Conservation (phyloP, 2,113 vertebrate genomes). For the Halichoerus grypus region DNA sequence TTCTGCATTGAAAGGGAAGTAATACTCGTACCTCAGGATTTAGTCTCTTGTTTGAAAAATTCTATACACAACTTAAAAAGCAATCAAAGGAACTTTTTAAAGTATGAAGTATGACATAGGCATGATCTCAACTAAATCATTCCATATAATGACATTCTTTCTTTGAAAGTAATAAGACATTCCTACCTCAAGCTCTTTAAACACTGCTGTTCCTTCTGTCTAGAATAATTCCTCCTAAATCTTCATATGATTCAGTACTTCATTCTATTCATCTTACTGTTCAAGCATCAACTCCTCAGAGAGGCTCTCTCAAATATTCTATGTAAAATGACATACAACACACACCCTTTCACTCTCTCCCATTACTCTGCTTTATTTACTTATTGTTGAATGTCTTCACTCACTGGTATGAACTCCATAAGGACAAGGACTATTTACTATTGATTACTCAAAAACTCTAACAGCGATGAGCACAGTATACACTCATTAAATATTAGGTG, state of each 20-base stretch:
- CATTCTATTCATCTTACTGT: not conserved
- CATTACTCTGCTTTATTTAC: not conserved
- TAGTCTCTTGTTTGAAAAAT: not conserved
- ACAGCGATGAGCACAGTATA: not conserved
- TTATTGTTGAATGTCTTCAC: not conserved
- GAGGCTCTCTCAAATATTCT: not conserved
- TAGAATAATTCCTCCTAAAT: not conserved
- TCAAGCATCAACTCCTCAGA: not conserved
- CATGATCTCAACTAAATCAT: not conserved
- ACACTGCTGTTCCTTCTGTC: not conserved
- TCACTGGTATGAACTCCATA: not conserved
- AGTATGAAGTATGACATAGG: not conserved
- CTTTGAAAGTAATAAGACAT: not conserved
- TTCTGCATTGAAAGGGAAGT: not conserved
- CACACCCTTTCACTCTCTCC: too few species aligned
- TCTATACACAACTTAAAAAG: not conserved
- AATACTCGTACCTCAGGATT: not conserved
- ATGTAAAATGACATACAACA: not conserved
- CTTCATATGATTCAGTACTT: not conserved
- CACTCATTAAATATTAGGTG: not conserved
- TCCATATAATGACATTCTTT: not conserved
- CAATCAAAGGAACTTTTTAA: not conserved
- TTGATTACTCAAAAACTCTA: not conserved
- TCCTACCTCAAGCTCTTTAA: not conserved
- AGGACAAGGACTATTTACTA: not conserved